Evolutionary conservation across 2,888 invertebrate genomes (phyloP), one percentile per base, ranked within the genome.

Genomic region (Netelia virgata): DNA sequence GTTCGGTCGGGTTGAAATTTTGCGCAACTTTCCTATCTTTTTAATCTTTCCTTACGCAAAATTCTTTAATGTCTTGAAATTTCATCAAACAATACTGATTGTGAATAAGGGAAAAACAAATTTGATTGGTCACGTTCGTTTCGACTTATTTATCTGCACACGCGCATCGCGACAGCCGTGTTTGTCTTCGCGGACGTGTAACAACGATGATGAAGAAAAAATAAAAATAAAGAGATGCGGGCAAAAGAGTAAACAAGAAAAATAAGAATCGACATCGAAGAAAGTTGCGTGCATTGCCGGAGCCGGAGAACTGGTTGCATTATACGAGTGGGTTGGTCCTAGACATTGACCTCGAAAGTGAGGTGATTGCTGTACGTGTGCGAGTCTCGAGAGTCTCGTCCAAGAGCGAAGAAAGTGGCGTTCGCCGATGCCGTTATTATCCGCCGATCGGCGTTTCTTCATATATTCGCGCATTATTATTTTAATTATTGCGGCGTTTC

Each of bases 321-420:
- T 75, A 3, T 55, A 28, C 64, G 82, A 53, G 80, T 68, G 11
- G 66, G 74, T 75, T 64, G 86, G 78, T 86, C 87, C 88, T 91
- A 91, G 90, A 90, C 91, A 91, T 90, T 91, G 91, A 91, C 91
- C 91, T 91, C 91, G 91, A 91, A 91, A 91, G 91, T 87, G 85
- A 88, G 90, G 88, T 87, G 90, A 90, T 89, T 88, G 81, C 83
- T 70, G 66, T 28, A 16, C 57, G 63, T 78, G 63, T 61, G 64
- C 23, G 53, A 64, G 36, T 36, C 69, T 23, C 47, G 23, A 23
- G 74, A 73, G 81, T 84, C 73, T 57, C 72, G 61, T 64, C 73
- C 23, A 74, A 55, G 66, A 85, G 86, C 86, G 88, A 95, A 95
- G 90, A 94, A 94, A 87, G 95, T 95, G 78, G 94, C 18, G 95